These are phyloP conservation scores for Trichogramma pretiosum DNA, from an alignment of 1,140 invertebrate species.

Conservation along the genomic window DNA sequence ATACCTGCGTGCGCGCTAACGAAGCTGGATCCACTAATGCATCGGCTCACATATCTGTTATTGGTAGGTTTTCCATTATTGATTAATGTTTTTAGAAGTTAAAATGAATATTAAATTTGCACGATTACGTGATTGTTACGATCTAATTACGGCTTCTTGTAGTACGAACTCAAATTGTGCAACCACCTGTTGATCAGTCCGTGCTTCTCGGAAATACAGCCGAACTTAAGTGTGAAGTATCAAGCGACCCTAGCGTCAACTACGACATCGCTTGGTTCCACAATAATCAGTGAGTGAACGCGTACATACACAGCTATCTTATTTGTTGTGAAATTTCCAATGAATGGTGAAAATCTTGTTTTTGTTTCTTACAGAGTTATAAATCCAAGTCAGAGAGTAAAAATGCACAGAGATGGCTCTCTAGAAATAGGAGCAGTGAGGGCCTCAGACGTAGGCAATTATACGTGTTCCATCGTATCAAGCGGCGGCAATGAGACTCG, in stretches of 20 bases:
- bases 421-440: constrained; percentile 73
- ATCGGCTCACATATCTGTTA: constrained; percentile 69
- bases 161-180: constrained; percentile 87
- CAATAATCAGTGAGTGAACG: constrained; percentile 71
- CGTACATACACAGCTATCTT: too few relatives aligned
- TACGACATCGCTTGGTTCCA: constrained; percentile 87
- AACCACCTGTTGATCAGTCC: constrained; percentile 80
- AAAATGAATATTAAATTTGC: too few relatives aligned
- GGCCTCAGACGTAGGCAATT: constrained; percentile 72
- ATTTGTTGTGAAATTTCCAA: neutral
- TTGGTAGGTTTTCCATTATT: too few relatives aligned
- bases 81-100: too few relatives aligned
- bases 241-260: constrained; percentile 83
- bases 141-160: constrained; percentile 34
- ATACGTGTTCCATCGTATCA: constrained; percentile 74
- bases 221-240: constrained; percentile 85
- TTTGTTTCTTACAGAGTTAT: constrained; percentile 50
- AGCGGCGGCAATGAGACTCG: constrained; percentile 87
- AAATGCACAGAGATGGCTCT: constrained; percentile 65
- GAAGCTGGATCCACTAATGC: constrained; percentile 77
- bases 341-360: neutral
- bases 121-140: too few relatives aligned
- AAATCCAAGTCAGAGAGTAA: constrained; percentile 58
- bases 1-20: constrained; percentile 80
- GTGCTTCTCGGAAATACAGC: constrained; percentile 85